Percentiles rank a stretch among this genome's conserved stretches.
These are phyloP conservation scores for Thera obeliscata DNA, from an alignment of 2,888 invertebrate species.

Conservation along the genomic window DNA sequence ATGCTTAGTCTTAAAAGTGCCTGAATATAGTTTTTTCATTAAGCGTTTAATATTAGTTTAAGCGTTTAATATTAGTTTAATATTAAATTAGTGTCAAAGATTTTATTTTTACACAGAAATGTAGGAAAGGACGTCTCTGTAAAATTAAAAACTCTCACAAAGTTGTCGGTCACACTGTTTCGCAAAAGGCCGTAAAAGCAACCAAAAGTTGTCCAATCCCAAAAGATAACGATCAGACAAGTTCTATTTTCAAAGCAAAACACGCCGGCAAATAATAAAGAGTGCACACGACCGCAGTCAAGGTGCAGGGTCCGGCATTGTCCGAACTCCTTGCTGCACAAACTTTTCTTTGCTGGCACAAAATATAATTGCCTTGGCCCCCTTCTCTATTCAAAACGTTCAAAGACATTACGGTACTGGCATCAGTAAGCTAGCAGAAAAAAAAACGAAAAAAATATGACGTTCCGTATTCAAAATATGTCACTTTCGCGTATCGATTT, in stretches of 20 bases:
- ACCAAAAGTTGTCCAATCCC: conserved; percentile 45
- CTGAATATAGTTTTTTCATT: no score
- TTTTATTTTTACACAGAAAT: no score
- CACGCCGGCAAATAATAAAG: conserved; percentile 61
- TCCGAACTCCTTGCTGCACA: conserved; percentile 62
- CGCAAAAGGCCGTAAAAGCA: conserved; percentile 12
- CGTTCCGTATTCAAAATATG: conserved; percentile 81
- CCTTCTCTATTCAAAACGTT: conserved; percentile 56
- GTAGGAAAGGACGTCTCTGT: no score
- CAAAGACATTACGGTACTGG: conserved; percentile 49
- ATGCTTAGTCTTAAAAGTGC: no score
- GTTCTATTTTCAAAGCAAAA: conserved; percentile 66
- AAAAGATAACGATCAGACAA: conserved; percentile 56
- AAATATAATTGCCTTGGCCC: conserved; percentile 81
- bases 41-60: no score
- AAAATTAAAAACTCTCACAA: neutral
- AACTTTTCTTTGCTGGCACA: conserved; percentile 53
- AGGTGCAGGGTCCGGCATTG: conserved; percentile 63
- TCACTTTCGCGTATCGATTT: conserved; percentile 78
- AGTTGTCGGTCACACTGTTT: neutral
- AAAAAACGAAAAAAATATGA: conserved; percentile 67
- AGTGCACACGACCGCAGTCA: conserved; percentile 70
- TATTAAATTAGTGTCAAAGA: no score
- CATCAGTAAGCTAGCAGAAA: conserved; percentile 44
- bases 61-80: no score